These are phyloP conservation scores for Apodemia zela DNA, from an alignment of 2,888 invertebrate species.

Conservation along the genomic window DNA sequence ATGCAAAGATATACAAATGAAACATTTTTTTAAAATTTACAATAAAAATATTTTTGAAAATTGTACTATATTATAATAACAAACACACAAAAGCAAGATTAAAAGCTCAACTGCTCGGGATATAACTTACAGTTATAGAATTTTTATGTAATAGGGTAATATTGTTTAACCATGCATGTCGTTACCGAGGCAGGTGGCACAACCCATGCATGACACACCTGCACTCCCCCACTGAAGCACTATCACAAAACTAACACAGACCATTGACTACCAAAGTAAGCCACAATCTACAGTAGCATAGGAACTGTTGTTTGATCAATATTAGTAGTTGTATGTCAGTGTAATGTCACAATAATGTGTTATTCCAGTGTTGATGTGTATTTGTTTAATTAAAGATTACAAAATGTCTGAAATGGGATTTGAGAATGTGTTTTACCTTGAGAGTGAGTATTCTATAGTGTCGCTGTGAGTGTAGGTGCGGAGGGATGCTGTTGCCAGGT, in stretches of 20 bases:
- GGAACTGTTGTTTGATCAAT: constrained; percentile 75
- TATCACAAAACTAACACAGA: constrained; percentile 48
- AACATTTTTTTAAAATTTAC: too few relatives aligned
- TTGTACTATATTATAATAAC: too few relatives aligned
- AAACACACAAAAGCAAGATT: too few relatives aligned
- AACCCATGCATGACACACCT: constrained; percentile 66
- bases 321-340: constrained; percentile 51
- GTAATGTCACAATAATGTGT: constrained; percentile 55
- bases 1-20: too few relatives aligned
- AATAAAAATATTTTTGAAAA: too few relatives aligned
- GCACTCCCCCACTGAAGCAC: constrained; percentile 54
- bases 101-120: too few relatives aligned
- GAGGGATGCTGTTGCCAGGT: constrained; percentile 74
- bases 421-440: constrained; percentile 76
- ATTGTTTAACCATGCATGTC: constrained; percentile 50
- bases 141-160: constrained; percentile 37
- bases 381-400: constrained; percentile 37
- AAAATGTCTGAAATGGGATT: constrained; percentile 76
- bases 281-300: constrained; percentile 48
- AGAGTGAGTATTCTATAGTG: constrained; percentile 67
- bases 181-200: constrained; percentile 66
- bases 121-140: constrained; percentile 25
- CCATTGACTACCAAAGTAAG: constrained; percentile 38
- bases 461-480: constrained; percentile 50
- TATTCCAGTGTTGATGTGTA: constrained; percentile 43